Percentiles rank a stretch among this genome's conserved stretches.
These are phyloP conservation scores for Megalops atlanticus DNA, from an alignment of 2,113 vertebrate species.

Conservation along the genomic window DNA sequence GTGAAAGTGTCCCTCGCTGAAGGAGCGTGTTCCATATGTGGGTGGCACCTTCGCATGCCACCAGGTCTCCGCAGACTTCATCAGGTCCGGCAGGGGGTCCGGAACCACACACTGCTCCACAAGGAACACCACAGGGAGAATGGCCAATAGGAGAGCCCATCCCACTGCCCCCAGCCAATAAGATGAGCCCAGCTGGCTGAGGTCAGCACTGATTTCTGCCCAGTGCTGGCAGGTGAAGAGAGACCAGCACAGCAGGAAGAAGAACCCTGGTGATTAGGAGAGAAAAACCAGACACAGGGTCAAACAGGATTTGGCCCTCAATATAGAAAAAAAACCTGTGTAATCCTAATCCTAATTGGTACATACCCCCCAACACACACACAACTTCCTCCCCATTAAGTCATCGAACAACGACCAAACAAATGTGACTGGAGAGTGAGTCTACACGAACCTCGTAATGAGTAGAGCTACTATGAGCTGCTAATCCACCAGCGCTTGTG, in stretches of 20 bases:
- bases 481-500: too few species aligned
- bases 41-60: constrained; percentile 24
- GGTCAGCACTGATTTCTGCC: constrained; percentile 58
- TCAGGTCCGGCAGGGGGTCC: constrained; percentile 61
- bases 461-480: too few species aligned
- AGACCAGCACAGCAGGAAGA: constrained; percentile 74
- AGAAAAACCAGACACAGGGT: constrained; percentile 1
- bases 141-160: constrained; percentile 57
- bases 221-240: constrained; percentile 70
- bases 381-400: too few species aligned
- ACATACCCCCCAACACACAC: background rate
- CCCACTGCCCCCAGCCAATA: constrained; percentile 67
- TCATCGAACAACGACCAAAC: too few species aligned
- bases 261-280: constrained; percentile 62
- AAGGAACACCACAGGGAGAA: constrained; percentile 50
- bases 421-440: too few species aligned
- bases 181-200: constrained; percentile 60
- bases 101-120: constrained; percentile 60
- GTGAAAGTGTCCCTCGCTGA: constrained; percentile 39
- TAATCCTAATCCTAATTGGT: background rate
- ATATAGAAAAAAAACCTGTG: background rate
- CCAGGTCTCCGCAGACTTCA: constrained; percentile 51
- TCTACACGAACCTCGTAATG: too few species aligned
- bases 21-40: constrained; percentile 5
- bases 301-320: background rate